Evolutionary conservation across 2,888 invertebrate genomes (phyloP), one percentile per base, ranked within the genome.

Genomic region (Lymantria monacha): DNA sequence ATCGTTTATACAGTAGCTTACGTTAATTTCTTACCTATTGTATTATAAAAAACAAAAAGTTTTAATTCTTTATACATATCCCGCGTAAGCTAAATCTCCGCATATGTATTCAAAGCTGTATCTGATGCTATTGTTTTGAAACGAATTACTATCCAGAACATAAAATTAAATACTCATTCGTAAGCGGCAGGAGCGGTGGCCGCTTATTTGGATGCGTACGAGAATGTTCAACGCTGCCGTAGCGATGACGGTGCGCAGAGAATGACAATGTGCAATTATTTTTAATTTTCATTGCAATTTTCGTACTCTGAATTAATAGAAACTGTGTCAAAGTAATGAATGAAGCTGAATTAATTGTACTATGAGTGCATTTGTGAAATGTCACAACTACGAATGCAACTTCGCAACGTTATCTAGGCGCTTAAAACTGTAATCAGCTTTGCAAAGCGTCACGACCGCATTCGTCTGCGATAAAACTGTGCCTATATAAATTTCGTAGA

Each of bases 191-290:
- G 72, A 76, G 77, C 72, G 74, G 68, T 70, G 63, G 68, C 57
- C 61, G 74, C 82, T 83, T 79, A 85, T 88, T 88, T 73, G 78
- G 83, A 88, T 89, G 87, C 87, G 79, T 71, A 72, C 64, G 70
- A 74, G 81, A 78, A 75, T 66, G 70, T 61, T 57, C 63, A 63
- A 70, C 70, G 73, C 76, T 76, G 80, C 70, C 74, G 70, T 75
- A 70, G 73, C 65, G 72, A 69, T 65, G 70, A 59, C 67, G 72
- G 59, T 73, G 77, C 70, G 76, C 55, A 53, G 59, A 64, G 87
- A 82, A 87, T 89, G 76, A 75, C 82, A 89, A 90, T 83, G 74
- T 61, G 65, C 76, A 79, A 80, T 83, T 85, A 87, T 84, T 82
- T 85, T 81, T 85, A 87, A 82, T 72, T 72, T 70, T 68, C 61